phyloP scores from a whole-genome alignment of 2,797 vertebrate genomes.

The Tragopan temminckii region DNA sequence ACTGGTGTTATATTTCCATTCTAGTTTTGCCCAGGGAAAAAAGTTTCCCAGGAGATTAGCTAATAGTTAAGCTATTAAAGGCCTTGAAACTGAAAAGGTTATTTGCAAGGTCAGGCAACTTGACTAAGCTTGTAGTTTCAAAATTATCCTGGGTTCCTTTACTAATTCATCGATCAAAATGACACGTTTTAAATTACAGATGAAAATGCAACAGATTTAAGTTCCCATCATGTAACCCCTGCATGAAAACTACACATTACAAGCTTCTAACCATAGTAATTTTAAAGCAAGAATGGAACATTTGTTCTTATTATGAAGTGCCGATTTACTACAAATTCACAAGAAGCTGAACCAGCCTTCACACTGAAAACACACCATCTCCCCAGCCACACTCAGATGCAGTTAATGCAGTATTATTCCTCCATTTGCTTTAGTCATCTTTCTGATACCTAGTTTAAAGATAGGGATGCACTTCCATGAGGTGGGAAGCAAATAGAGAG shows the following conservation, averaged over 20 bases:
- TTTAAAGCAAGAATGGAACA: conserved; percentile 68
- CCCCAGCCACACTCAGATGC: not conserved
- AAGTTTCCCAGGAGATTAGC: conserved; percentile 61
- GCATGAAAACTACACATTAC: conserved; percentile 52
- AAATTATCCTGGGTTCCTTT: conserved; percentile 59
- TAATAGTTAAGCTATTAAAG: conserved; percentile 77
- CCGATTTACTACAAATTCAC: conserved; percentile 71
- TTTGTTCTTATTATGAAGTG: conserved; percentile 63
- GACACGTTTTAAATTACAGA: conserved; percentile 71
- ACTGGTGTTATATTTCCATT: conserved; percentile 58
- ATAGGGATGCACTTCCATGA: not conserved
- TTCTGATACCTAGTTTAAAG: not conserved
- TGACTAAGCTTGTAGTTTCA: conserved; percentile 67
- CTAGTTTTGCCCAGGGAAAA: conserved; percentile 52
- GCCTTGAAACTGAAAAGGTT: conserved; percentile 68
- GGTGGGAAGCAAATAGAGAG: not conserved
- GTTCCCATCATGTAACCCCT: conserved; percentile 38
- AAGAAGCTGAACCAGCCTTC: conserved; percentile 24
- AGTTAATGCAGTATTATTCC: not conserved
- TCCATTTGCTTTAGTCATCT: not conserved
- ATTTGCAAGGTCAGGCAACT: conserved; percentile 65
- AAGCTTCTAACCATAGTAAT: conserved; percentile 35
- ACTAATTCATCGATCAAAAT: conserved; percentile 77
- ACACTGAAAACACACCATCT: not conserved
- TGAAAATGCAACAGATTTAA: conserved; percentile 70